A percentile compares a stretch with the other conserved stretches of the same genome.
Conservation (phyloP, 2,888 invertebrate genomes). For the Eumacrocentrus americanus region DNA sequence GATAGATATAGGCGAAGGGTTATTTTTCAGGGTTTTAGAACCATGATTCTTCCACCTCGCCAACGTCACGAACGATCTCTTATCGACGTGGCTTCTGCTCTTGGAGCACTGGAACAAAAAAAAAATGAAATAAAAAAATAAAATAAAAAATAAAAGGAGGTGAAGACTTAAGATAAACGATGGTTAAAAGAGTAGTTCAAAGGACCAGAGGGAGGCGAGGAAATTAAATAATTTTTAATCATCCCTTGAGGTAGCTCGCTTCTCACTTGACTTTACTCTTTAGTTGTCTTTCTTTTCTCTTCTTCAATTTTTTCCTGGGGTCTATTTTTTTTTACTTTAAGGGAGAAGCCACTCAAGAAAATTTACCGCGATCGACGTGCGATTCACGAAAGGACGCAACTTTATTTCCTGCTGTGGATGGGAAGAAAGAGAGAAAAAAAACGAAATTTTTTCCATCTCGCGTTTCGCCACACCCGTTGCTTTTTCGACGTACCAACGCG, state of each 20-base stretch:
- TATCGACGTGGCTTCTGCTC: neutral
- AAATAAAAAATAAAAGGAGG: neutral
- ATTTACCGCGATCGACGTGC: conserved; percentile 34
- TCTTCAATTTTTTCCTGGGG: neutral
- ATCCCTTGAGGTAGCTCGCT: no score
- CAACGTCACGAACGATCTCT: conserved; percentile 17
- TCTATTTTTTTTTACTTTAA: neutral
- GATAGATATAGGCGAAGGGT: conserved; percentile 48
- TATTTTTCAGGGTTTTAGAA: conserved; percentile 53
- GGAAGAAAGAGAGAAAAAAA: conserved; percentile 23
- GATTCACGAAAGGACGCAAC: conserved; percentile 15
- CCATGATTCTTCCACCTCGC: conserved; percentile 39
- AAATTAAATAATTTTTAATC: conserved; percentile 28
- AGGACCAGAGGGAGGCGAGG: conserved; percentile 8
- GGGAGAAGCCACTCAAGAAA: conserved; percentile 30
- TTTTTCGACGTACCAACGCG: conserved; percentile 25
- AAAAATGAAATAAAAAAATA: neutral
- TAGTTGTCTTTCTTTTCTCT: neutral
- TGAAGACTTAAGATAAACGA: conserved; percentile 18
- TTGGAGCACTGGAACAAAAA: neutral
- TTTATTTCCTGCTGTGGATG: conserved; percentile 12
- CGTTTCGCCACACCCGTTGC: conserved; percentile 34
- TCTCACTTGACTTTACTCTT: neutral
- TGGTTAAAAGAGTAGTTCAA: conserved; percentile 23
- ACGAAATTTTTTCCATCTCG: conserved; percentile 25